Evolutionary conservation across 2,888 invertebrate species (phyloP), one percentile per base, ranked within the genome.

Genomic region (Agrotis segetum): DNA sequence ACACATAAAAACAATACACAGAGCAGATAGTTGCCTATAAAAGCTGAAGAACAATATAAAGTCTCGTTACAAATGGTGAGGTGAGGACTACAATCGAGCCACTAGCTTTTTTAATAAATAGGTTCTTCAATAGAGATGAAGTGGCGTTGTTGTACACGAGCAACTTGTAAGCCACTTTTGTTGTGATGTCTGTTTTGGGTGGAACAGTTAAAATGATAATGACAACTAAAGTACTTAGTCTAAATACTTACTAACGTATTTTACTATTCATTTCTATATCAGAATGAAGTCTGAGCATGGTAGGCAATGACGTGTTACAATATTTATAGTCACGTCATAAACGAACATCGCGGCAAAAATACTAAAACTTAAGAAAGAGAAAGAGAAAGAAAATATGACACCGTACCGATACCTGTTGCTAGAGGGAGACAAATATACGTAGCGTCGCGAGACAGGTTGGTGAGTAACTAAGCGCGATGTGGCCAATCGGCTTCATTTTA

Each of bases 91-190:
- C 47, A 59, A 49, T 58, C 65, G 58, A 61, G 62, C 24, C 44
- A 21, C 50, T 49, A 68, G 49, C 13, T 52, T 81, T 81, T 73
- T 69, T 75, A 64, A 77, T 53, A 29, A 63, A 77, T 71, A 55
- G 69, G n/a, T 34, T 69, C 44, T 64, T 64, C 72, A 71, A 80
- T 64, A 71, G 40, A 58, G 34, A 75, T 55, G 52, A 58, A 67
- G 56, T 61, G 64, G 16, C 16, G 3, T 24, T 17, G 2, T 19
- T 19, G 19, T 19, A 63, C 55, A 63, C 34, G 29, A 24, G 62
- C 53, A 53, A 66, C 59, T 66, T 49, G 6, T 19, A 0, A 4
- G n/a, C n/a, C 0, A 34, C 52, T 60, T 46, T 40, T 53, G 19
- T 40, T 50, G 65, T 19, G 4, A 53, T 44, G 34, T 34, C 34